Conservation (phyloP, 2,113 vertebrate genomes). For the Callaeas wilsoni region DNA sequence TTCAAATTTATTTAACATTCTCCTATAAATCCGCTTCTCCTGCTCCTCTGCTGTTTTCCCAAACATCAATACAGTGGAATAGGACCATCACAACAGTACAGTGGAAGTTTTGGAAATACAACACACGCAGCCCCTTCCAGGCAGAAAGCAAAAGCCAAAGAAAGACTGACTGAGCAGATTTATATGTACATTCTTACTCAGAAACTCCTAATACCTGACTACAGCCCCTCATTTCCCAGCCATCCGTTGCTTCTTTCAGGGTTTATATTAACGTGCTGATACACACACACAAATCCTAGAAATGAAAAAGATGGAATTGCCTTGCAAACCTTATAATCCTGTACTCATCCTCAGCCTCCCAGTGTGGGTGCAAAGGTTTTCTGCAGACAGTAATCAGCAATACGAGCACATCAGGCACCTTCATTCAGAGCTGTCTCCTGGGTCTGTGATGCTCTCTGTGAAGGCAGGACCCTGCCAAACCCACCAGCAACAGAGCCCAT, state of each 20-base stretch:
- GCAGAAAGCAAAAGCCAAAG: neutral
- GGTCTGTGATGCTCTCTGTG: neutral
- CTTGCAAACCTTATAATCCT: neutral
- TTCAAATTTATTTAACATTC: neutral
- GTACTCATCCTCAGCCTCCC: neutral
- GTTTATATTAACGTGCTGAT: neutral
- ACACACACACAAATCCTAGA: neutral
- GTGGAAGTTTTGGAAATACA: neutral
- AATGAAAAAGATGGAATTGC: neutral
- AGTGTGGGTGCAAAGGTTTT: neutral
- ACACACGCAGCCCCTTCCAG: neutral
- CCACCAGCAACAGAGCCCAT: neutral
- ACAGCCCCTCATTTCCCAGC: neutral
- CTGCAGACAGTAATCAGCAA: neutral
- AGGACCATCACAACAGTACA: neutral
- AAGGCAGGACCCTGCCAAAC: neutral
- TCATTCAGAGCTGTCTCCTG: neutral
- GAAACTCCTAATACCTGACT: neutral
- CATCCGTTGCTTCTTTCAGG: neutral
- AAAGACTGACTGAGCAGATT: neutral
- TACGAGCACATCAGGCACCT: rapidly evolving
- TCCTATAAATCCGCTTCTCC: neutral
- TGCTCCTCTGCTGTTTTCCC: neutral
- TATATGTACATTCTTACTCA: neutral
- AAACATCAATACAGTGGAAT: neutral